These are phyloP conservation scores for Scolanthus callimorphus DNA, from an alignment of 92 coral and sea anemone species.

Conservation along the genomic window DNA sequence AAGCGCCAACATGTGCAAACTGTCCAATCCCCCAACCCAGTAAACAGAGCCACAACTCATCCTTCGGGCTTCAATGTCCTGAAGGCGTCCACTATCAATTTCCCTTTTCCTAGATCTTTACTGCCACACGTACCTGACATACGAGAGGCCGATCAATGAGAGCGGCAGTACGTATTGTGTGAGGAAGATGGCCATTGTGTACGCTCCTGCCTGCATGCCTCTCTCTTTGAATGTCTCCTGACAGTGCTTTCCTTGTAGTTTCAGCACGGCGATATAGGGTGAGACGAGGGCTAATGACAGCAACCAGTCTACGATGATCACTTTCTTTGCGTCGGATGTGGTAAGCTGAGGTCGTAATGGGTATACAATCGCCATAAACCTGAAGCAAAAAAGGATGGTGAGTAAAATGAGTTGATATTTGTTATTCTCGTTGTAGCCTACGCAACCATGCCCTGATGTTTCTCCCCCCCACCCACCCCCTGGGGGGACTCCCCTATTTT, in stretches of 20 bases:
- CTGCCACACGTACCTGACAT: slow-evolving; percentile 72
- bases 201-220: slow-evolving; percentile 79
- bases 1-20: too few species aligned
- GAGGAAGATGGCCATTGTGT: slow-evolving; percentile 82
- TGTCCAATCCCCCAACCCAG: too few species aligned
- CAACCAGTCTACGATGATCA: slow-evolving; percentile 76
- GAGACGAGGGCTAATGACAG: slow-evolving; percentile 83
- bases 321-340: slow-evolving; percentile 85
- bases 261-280: slow-evolving; percentile 85
- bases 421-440: too few species aligned
- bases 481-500: too few species aligned
- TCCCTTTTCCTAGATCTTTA: too few species aligned
- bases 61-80: too few species aligned
- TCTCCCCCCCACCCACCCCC: too few species aligned
- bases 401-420: too few species aligned
- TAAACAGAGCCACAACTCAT: too few species aligned
- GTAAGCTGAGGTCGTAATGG: slow-evolving; percentile 84
- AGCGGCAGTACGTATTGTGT: slow-evolving; percentile 85
- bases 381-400: too few species aligned
- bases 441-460: too few species aligned
- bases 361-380: slow-evolving; percentile 93
- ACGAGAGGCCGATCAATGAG: slow-evolving; percentile 79
- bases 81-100: too few species aligned
- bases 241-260: slow-evolving; percentile 40
- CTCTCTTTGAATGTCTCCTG: slow-evolving; percentile 62